Conservation (phyloP, 2,113 vertebrate species). For the Sterrhoptilus dennistouni region DNA sequence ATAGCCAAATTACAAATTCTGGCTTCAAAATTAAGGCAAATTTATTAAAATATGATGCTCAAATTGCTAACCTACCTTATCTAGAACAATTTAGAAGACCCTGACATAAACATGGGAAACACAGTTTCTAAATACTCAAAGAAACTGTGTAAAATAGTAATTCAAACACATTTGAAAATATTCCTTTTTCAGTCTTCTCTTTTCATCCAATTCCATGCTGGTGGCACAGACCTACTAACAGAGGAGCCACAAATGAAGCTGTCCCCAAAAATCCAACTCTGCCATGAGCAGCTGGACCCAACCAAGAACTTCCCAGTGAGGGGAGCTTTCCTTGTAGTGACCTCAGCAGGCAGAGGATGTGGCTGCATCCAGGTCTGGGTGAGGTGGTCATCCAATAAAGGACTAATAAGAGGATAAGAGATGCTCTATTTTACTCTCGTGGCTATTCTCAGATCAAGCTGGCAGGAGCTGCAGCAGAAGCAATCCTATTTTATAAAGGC, state of each 20-base stretch:
- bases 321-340: not conserved
- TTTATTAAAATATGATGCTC: not conserved
- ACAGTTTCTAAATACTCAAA: not conserved
- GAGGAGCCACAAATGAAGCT: not conserved
- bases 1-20: not conserved
- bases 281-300: not conserved
- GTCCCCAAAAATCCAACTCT: not conserved
- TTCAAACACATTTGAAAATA: not conserved
- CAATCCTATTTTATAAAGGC: not conserved
- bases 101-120: not conserved
- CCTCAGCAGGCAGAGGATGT: not conserved
- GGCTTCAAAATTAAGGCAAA: not conserved
- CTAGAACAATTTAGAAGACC: not conserved
- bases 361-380: not conserved
- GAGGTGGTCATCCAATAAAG: constrained; percentile 33
- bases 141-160: not conserved
- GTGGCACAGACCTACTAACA: not conserved
- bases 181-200: not conserved
- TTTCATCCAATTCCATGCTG: not conserved
- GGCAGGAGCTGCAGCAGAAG: not conserved
- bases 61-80: not conserved
- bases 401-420: not conserved
- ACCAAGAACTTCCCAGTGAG: accelerated
- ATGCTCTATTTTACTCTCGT: not conserved
- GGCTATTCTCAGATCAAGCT: constrained; percentile 38